Conservation (phyloP, 2,888 invertebrate species). For the Apamea anceps region DNA sequence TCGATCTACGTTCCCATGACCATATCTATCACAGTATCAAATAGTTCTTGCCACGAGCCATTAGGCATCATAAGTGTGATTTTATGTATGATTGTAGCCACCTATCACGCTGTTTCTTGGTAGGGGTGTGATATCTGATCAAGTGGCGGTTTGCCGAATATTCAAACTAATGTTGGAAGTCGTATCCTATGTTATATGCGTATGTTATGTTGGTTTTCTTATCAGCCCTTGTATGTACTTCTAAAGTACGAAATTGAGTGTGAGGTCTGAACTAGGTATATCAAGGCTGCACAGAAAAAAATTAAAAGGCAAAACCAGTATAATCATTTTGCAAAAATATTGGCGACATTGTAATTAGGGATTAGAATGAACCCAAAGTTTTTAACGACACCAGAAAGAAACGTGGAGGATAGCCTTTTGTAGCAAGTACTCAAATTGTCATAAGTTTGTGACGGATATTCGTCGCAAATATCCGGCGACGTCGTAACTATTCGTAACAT, state of each 20-base stretch:
- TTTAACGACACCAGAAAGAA: not conserved
- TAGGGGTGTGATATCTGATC: constrained; percentile 53
- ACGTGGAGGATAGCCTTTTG: not conserved
- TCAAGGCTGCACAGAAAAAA: not conserved
- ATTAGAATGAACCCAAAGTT: not conserved
- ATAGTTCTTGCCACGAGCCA: constrained; percentile 53
- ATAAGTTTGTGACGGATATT: constrained; percentile 25
- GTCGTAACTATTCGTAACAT: constrained; percentile 29
- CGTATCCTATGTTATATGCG: not conserved
- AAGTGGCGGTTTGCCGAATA: constrained; percentile 28
- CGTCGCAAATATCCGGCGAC: constrained; percentile 19
- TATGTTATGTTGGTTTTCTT: constrained; percentile 13
- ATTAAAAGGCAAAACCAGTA: not conserved
- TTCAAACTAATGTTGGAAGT: constrained; percentile 25
- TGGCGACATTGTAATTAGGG: not conserved
- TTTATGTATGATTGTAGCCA: constrained; percentile 45
- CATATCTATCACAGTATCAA: constrained; percentile 28
- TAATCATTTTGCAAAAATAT: not conserved
- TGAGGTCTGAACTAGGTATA: not conserved
- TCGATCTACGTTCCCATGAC: constrained; percentile 35
- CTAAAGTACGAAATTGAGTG: not conserved
- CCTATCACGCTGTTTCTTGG: constrained; percentile 41
- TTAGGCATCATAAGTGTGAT: constrained; percentile 56
- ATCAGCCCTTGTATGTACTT: not conserved
- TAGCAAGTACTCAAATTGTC: not conserved